These are phyloP conservation scores for Drosophila baimaii DNA, from an alignment of 1,140 invertebrate genomes.

Conservation along the genomic window DNA sequence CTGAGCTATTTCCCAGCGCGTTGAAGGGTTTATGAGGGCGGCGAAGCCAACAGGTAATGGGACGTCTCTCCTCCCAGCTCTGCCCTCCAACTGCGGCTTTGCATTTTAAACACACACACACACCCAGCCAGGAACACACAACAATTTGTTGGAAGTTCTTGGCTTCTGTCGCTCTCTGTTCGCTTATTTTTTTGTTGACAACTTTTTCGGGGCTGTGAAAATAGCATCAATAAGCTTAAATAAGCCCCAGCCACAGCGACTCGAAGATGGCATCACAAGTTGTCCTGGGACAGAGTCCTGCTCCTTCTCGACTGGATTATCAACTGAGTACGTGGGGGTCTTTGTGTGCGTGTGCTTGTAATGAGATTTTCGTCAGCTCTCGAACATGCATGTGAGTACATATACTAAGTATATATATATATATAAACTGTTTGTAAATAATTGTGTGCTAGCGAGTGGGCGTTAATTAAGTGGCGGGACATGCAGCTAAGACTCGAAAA, in stretches of 20 bases:
- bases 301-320: constrained; percentile 46
- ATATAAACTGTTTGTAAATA: constrained; percentile 25
- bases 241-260: constrained; percentile 54
- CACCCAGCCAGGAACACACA: too few species aligned
- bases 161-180: constrained; percentile 18
- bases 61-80: background rate
- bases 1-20: constrained; percentile 67
- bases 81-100: constrained; percentile 45
- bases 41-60: constrained; percentile 45
- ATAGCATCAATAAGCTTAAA: constrained; percentile 76
- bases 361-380: constrained; percentile 47
- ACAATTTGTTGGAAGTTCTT: constrained; percentile 50
- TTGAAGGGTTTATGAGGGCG: constrained; percentile 67
- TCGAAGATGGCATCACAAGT: constrained; percentile 51
- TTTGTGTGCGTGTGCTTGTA: constrained; percentile 34
- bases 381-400: constrained; percentile 32
- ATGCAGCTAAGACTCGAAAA: constrained; percentile 50
- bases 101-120: constrained; percentile 66
- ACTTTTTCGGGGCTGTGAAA: constrained; percentile 48
- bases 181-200: background rate
- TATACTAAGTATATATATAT: background rate
- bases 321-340: constrained; percentile 19
- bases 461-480: constrained; percentile 70
- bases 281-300: constrained; percentile 51
- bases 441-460: constrained; percentile 44